Conservation (phyloP, 2,797 vertebrate species). For the Scomberomorus guttatus region DNA sequence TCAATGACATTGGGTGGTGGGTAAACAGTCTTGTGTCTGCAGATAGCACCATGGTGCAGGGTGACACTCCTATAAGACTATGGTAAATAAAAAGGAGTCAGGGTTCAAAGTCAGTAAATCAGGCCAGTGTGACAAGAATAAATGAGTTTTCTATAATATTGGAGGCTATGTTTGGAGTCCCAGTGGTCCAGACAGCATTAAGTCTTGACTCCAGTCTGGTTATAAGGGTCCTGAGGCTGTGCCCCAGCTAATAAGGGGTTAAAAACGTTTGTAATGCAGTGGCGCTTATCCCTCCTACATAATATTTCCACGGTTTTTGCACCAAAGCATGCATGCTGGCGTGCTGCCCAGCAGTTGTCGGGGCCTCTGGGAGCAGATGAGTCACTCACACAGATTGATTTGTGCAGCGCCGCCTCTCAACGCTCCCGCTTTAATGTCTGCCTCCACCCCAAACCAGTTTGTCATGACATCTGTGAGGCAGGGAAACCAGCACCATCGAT, state of each 20-base stretch:
- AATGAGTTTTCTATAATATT: not conserved
- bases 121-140: not conserved
- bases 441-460: conserved; percentile 18
- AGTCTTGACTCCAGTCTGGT: not conserved
- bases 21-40: no score
- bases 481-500: conserved; percentile 23
- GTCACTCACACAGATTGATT: conserved; percentile 62
- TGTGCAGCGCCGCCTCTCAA: conserved; percentile 51
- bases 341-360: conserved; percentile 56
- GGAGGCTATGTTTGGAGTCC: not conserved
- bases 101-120: conserved; percentile 3
- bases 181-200: not conserved
- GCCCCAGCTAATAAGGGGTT: conserved; percentile 47
- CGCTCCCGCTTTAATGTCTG: conserved; percentile 7
- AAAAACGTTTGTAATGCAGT: conserved; percentile 49
- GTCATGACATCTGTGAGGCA: conserved; percentile 39
- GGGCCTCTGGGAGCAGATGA: conserved; percentile 63
- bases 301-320: conserved; percentile 31
- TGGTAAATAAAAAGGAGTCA: not conserved
- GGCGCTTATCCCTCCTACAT: conserved; percentile 50
- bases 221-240: conserved; percentile 29
- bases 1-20: no score
- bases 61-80: not conserved
- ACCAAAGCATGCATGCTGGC: conserved; percentile 64
- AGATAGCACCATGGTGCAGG: no score